Conservation (phyloP, 2,113 vertebrate species). For the Elephantulus edwardii region DNA sequence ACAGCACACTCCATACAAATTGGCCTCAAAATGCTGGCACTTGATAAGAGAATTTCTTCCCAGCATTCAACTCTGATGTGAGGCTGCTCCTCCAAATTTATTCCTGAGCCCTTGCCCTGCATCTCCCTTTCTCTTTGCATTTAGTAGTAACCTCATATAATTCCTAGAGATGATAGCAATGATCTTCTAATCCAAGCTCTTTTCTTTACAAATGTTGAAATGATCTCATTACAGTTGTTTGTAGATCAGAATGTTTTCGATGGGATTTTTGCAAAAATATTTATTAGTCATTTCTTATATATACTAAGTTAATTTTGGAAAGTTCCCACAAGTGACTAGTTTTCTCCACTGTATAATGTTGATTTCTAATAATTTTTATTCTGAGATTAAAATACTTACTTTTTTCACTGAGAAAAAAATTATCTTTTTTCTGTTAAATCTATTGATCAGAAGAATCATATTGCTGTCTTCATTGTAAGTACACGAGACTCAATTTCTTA, state of each 20-base stretch:
- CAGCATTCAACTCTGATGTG: neutral
- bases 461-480: neutral
- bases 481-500: neutral
- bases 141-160: neutral
- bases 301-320: slow-evolving; percentile 30
- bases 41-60: neutral
- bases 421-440: neutral
- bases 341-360: neutral
- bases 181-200: neutral
- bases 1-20: neutral
- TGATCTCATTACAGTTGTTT: slow-evolving; percentile 5
- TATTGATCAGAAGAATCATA: neutral
- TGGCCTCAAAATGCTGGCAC: neutral
- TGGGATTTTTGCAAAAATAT: slow-evolving; percentile 41
- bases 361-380: slow-evolving; percentile 44
- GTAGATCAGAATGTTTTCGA: slow-evolving; percentile 38
- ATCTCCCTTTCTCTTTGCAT: neutral
- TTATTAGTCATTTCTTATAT: slow-evolving; percentile 42
- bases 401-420: neutral
- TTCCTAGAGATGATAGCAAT: neutral
- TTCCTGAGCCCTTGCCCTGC: neutral
- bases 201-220: slow-evolving; percentile 28
- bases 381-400: slow-evolving; percentile 8
- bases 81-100: neutral
- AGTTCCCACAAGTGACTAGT: neutral